These are phyloP conservation scores for Galeopterus variegatus DNA, from an alignment of 2,113 vertebrate species.

Conservation along the genomic window DNA sequence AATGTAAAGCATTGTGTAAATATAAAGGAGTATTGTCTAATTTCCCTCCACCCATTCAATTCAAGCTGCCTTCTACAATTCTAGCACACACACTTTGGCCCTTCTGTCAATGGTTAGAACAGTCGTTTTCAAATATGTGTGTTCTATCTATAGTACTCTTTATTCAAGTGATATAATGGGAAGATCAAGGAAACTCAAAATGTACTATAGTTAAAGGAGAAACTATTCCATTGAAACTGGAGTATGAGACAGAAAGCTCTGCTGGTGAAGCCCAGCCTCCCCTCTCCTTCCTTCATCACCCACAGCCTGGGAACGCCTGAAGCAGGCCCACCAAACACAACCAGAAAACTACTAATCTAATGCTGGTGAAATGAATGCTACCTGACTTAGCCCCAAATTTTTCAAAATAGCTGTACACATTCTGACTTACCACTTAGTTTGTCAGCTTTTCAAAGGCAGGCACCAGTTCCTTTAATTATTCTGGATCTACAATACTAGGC, in stretches of 20 bases:
- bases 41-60: background rate
- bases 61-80: slow-evolving; percentile 13
- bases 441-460: background rate
- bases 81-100: background rate
- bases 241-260: background rate
- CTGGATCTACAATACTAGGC: background rate
- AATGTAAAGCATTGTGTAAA: background rate
- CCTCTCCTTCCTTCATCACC: background rate
- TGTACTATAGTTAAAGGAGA: background rate
- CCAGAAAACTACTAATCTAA: background rate
- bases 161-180: slow-evolving; percentile 11
- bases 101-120: slow-evolving; percentile 5
- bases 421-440: background rate
- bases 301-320: background rate
- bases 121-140: slow-evolving; percentile 16
- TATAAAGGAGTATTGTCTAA: background rate
- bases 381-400: background rate
- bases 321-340: background rate
- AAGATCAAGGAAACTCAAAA: slow-evolving; percentile 1
- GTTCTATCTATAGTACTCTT: background rate
- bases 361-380: background rate
- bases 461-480: background rate
- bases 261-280: background rate
- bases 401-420: slow-evolving; percentile 1
- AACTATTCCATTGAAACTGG: background rate